Evolutionary conservation across 2,113 vertebrate species (phyloP).

Genomic region (Rhynchopsitta pachyrhyncha): DNA sequence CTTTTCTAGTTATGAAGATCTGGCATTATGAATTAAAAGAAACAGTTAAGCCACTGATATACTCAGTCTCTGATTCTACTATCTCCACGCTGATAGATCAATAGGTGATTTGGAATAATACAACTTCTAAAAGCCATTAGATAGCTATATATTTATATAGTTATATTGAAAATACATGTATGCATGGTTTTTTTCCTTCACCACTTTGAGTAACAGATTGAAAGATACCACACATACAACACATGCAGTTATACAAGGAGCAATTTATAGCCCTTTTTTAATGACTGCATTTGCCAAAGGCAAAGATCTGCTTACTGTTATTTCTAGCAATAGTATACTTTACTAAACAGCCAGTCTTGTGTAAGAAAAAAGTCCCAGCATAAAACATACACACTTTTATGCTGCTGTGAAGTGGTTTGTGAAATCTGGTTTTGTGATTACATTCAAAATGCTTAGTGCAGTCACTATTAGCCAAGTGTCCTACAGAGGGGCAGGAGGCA

Average conservation of each 20-base stretch:
- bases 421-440: neutral
- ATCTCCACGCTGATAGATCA: neutral
- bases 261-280: conserved; percentile 23
- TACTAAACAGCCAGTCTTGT: neutral
- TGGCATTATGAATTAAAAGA: neutral
- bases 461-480: neutral
- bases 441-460: conserved; percentile 6
- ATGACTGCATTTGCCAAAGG: conserved; percentile 17
- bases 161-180: neutral
- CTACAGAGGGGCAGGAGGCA: neutral
- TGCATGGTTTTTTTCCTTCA: neutral
- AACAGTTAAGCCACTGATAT: neutral
- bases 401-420: neutral
- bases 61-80: neutral
- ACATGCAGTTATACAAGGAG: neutral
- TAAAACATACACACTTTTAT: neutral
- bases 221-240: neutral
- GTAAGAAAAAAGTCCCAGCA: neutral
- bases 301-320: conserved; percentile 40
- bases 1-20: neutral
- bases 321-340: neutral
- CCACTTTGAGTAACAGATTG: neutral
- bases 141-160: neutral
- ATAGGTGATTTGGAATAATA: neutral
- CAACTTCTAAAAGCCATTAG: neutral